Conservation (phyloP, 2,888 invertebrate genomes). For the Cephus rjabovi region DNA sequence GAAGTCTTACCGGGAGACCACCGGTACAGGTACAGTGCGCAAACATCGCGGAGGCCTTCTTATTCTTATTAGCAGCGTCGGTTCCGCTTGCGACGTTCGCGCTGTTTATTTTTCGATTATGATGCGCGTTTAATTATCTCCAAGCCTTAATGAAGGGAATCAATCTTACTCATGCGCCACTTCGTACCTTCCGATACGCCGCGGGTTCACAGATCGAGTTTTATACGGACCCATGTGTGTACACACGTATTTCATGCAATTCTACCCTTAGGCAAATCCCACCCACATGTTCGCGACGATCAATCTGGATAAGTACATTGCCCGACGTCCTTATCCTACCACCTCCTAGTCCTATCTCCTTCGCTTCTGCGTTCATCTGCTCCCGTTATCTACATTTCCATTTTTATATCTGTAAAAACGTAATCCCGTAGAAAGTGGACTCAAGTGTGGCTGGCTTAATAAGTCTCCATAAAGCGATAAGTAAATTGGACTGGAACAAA, state of each 20-base stretch:
- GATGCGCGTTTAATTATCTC: slow-evolving; percentile 46
- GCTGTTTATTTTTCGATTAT: slow-evolving; percentile 43
- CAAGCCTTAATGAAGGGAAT: slow-evolving; percentile 42
- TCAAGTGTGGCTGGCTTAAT: not conserved
- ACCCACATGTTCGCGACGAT: slow-evolving; percentile 20
- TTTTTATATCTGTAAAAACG: not conserved
- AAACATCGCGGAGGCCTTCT: slow-evolving; percentile 17
- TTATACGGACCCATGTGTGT: not conserved
- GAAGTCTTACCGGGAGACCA: not conserved
- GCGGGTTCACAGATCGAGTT: not conserved
- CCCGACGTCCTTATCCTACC: not conserved
- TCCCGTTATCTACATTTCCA: not conserved
- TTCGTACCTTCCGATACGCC: slow-evolving; percentile 14
- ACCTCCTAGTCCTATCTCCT: not conserved
- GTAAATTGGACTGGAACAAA: slow-evolving; percentile 2
- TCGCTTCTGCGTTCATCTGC: not conserved
- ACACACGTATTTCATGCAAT: slow-evolving; percentile 9
- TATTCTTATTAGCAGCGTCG: slow-evolving; percentile 30
- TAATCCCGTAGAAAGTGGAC: not conserved
- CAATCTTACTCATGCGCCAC: slow-evolving; percentile 43
- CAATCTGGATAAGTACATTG: slow-evolving; percentile 19
- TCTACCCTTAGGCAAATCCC: slow-evolving; percentile 20
- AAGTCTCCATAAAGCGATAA: not conserved
- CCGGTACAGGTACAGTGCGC: not conserved
- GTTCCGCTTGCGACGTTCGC: slow-evolving; percentile 13